Percentiles rank a stretch among this genome's conserved stretches.
These are phyloP conservation scores for Garra rufa DNA, from an alignment of 2,113 vertebrate species.

Conservation along the genomic window DNA sequence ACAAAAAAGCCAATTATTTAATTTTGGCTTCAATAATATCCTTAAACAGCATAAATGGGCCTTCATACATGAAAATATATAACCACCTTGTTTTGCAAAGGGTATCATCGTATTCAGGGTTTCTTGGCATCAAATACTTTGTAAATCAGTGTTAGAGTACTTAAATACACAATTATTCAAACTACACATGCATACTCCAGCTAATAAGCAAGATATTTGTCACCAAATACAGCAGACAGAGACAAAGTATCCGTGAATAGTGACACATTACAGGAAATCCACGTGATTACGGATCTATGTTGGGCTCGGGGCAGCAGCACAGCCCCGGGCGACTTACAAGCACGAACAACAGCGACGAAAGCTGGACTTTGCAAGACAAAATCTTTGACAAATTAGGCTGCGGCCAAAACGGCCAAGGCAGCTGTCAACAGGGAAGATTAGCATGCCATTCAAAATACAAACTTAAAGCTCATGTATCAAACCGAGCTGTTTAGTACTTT, in stretches of 20 bases:
- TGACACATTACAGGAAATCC: conserved; percentile 55
- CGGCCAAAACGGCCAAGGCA: conserved; percentile 53
- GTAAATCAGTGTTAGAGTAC: background rate
- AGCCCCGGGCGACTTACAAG: conserved; percentile 38
- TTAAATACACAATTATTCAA: background rate
- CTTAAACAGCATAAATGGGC: background rate
- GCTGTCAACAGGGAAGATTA: conserved; percentile 71
- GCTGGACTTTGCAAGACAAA: conserved; percentile 60
- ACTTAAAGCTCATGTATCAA: conserved; percentile 26
- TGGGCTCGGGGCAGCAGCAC: conserved; percentile 45
- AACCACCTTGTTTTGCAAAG: background rate
- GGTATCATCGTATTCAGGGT: background rate
- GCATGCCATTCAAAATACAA: conserved; percentile 56
- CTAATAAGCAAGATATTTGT: conserved; percentile 55
- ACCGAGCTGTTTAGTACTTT: background rate
- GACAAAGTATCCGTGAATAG: conserved; percentile 47
- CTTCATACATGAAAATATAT: background rate
- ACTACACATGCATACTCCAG: conserved; percentile 7
- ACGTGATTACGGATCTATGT: conserved; percentile 51
- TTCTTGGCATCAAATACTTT: background rate
- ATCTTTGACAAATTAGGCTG: conserved; percentile 65
- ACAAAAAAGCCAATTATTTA: background rate
- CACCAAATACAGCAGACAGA: conserved; percentile 48
- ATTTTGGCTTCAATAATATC: background rate
- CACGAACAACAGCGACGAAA: conserved; percentile 63